phyloP scores from a whole-genome alignment of 2,888 invertebrate species.

The Neoscelio sp. region DNA sequence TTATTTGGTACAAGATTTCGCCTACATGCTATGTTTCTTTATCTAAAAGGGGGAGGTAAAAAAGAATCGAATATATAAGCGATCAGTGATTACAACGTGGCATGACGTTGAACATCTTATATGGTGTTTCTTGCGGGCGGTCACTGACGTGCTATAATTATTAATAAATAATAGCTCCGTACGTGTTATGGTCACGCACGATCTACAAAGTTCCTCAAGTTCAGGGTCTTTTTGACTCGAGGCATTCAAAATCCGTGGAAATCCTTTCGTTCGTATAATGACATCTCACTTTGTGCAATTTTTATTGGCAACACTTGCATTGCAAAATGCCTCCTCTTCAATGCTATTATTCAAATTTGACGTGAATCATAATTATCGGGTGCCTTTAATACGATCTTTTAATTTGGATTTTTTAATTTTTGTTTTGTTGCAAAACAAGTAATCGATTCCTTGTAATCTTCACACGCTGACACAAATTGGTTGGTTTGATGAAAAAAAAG shows the following conservation, averaged over 20 bases:
- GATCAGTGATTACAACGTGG: conserved; percentile 68
- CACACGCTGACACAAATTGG: conserved; percentile 63
- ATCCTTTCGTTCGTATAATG: conserved; percentile 36
- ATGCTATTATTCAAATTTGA: conserved; percentile 23
- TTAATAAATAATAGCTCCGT: conserved; percentile 61
- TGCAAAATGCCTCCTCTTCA: not conserved
- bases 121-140: conserved; percentile 57
- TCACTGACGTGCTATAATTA: conserved; percentile 65
- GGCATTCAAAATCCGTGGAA: conserved; percentile 48
- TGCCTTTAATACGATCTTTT: conserved; percentile 19
- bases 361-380: conserved; percentile 30
- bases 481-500: conserved; percentile 42
- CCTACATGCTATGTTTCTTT: conserved; percentile 55
- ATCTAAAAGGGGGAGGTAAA: conserved; percentile 37
- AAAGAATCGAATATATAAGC: conserved; percentile 63
- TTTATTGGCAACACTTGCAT: not conserved
- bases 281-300: conserved; percentile 51
- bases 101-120: conserved; percentile 65
- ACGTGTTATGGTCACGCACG: conserved; percentile 61
- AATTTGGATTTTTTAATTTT: conserved; percentile 33
- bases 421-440: conserved; percentile 45
- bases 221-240: conserved; percentile 42
- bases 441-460: conserved; percentile 61
- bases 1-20: conserved; percentile 55
- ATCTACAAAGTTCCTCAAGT: conserved; percentile 59